A percentile compares a stretch with the other conserved stretches of the same genome.
Conservation (phyloP, 2,888 invertebrate genomes). For the Sinodicranocentrus sp. region DNA sequence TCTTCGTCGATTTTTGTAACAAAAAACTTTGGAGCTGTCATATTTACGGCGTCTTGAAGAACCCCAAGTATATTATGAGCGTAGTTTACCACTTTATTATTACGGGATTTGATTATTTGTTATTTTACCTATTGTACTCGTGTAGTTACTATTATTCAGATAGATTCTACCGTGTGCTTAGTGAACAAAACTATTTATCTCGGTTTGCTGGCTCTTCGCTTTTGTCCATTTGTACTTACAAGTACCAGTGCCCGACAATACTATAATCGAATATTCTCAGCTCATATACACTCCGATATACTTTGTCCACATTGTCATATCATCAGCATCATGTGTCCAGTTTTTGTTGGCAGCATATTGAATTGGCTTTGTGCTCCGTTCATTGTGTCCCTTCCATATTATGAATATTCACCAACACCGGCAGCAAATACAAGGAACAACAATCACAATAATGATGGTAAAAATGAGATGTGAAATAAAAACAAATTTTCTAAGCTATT, state of each 20-base stretch:
- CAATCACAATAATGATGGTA: slow-evolving; percentile 61
- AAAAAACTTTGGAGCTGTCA: slow-evolving; percentile 47
- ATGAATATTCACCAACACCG: slow-evolving; percentile 42
- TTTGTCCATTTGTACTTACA: slow-evolving; percentile 48
- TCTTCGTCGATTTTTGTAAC: slow-evolving; percentile 9
- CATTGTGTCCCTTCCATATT: background rate
- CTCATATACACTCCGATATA: background rate
- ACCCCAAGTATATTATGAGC: slow-evolving; percentile 21
- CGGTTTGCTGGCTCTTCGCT: slow-evolving; percentile 57
- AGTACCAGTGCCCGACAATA: slow-evolving; percentile 43
- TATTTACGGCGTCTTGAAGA: slow-evolving; percentile 57
- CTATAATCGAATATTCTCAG: background rate
- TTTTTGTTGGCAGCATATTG: slow-evolving; percentile 18
- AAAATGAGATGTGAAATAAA: slow-evolving; percentile 59
- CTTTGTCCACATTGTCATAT: background rate
- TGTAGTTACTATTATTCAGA: background rate
- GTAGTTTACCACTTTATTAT: slow-evolving; percentile 59
- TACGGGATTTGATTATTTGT: slow-evolving; percentile 55
- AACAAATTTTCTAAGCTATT: slow-evolving; percentile 49
- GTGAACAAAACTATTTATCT: slow-evolving; percentile 63
- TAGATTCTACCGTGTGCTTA: slow-evolving; percentile 8
- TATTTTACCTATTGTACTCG: slow-evolving; percentile 55
- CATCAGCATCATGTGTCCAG: slow-evolving; percentile 33
- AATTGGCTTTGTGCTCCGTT: slow-evolving; percentile 28
- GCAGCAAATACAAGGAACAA: slow-evolving; percentile 57